Percentiles rank a stretch among this genome's conserved stretches.
These are phyloP conservation scores for Bruchidius siliquastri DNA, from an alignment of 2,888 invertebrate species.

Conservation along the genomic window DNA sequence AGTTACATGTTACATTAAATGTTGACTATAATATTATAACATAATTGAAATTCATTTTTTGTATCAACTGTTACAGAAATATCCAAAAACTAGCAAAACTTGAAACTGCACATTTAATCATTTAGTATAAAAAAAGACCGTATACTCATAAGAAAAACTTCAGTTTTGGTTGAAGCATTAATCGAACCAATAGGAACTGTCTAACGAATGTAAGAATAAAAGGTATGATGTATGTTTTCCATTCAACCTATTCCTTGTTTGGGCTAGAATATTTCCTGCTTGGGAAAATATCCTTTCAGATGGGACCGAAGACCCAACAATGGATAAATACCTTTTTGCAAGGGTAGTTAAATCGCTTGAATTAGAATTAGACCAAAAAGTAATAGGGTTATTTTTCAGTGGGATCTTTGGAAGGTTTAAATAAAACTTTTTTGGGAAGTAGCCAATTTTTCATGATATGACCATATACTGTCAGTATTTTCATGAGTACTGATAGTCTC, in stretches of 20 bases:
- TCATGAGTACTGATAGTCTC: neutral
- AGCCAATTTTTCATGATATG: slow-evolving; percentile 4
- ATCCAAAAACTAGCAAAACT: too few species aligned
- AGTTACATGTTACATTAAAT: too few species aligned
- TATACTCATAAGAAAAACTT: too few species aligned
- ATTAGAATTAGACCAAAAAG: slow-evolving; percentile 5
- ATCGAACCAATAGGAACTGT: too few species aligned
- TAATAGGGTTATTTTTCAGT: slow-evolving; percentile 1
- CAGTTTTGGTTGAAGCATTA: too few species aligned
- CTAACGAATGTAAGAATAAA: slow-evolving; percentile 8
- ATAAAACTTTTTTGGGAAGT: slow-evolving; percentile 7
- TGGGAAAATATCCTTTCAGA: slow-evolving; percentile 13
- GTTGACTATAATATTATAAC: too few species aligned
- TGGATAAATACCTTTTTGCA: slow-evolving; percentile 9
- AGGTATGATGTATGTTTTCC: slow-evolving; percentile 8
- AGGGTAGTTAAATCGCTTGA: slow-evolving; percentile 2
- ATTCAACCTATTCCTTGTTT: slow-evolving; percentile 5
- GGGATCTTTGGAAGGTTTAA: slow-evolving; percentile 7
- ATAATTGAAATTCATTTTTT: too few species aligned
- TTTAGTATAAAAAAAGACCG: too few species aligned
- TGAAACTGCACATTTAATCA: too few species aligned
- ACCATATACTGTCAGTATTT: slow-evolving; percentile 8
- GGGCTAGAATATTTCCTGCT: slow-evolving; percentile 10
- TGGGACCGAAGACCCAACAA: slow-evolving; percentile 13
- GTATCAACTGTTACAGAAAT: too few species aligned